Conservation (phyloP, 2,113 vertebrate genomes). For the Silurus glanis region DNA sequence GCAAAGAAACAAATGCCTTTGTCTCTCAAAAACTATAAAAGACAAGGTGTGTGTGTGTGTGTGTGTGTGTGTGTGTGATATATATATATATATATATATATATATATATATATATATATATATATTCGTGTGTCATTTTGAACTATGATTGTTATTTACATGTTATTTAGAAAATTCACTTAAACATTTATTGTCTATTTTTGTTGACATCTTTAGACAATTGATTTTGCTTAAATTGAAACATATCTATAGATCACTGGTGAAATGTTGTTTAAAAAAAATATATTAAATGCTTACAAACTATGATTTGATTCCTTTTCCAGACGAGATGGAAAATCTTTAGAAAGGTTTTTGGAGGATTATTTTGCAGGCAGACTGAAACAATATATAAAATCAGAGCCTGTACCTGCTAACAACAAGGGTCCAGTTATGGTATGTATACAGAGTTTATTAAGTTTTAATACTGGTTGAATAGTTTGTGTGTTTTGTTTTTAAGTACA, state of each 20-base stretch:
- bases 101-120: too few relatives aligned
- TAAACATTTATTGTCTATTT: background rate
- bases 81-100: too few relatives aligned
- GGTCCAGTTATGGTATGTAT: conserved; percentile 68
- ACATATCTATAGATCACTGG: background rate
- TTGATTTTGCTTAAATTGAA: background rate
- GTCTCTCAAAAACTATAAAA: too few relatives aligned
- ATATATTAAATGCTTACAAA: background rate
- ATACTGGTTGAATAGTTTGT: background rate
- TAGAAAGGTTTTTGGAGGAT: conserved; percentile 72
- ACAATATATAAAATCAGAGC: conserved; percentile 72
- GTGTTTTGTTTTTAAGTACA: too few relatives aligned
- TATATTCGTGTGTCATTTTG: too few relatives aligned
- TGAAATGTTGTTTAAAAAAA: background rate
- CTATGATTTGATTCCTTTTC: conserved; percentile 24
- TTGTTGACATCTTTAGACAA: background rate
- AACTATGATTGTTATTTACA: background rate
- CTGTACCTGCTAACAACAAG: conserved; percentile 65
- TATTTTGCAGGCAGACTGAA: conserved; percentile 71
- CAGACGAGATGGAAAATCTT: conserved; percentile 73
- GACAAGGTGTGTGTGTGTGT: too few relatives aligned
- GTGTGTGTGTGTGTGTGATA: too few relatives aligned
- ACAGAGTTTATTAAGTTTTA: background rate
- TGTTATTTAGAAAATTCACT: background rate
- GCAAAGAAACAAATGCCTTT: too few relatives aligned